Base-by-base conservation (phyloP, 2,113 vertebrate species). In the Siphamia tubifer region DNA sequence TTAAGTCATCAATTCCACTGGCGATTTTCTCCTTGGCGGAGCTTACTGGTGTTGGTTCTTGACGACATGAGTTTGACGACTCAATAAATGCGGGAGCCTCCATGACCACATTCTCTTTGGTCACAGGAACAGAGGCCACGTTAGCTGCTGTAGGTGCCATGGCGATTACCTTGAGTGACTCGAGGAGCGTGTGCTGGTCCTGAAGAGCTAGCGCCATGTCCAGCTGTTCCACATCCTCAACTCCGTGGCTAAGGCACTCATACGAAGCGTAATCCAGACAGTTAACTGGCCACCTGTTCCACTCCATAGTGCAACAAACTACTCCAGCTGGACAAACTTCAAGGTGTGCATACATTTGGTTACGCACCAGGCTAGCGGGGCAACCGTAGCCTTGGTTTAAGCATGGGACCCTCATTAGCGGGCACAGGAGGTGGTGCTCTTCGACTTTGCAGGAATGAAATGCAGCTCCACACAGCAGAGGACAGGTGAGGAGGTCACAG, bases 231-330 rank as follows among this genome's bases (percentile, higher is more conserved):
- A 94, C 95, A 88, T 96, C 94, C 82, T 96, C 95, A 53, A 96
- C 94, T 45, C 96, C 96, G 76, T 91, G 93, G 82, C 96, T 98
- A 57, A 98, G 84, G 81, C 93, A 95, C 88, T 98, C 96, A 0
- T 98, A 98, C 0, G 96, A 98, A 52, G 94, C 96, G 65, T 96
- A 94, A 82, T 98, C 96, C 62, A 96, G 92, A 0, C 96, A 95
- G 86, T 96, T 97, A 69, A 99, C 92, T 0, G 96, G 96, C 96
- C 97, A 98, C 68, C 96, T 93, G 66, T 99, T 99, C 98, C 98
- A 99, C 79, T 99, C 97, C 98, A 99, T 99, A 13, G 96, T 98
- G 89, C 98, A 99, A 85, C 95, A 97, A 3, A 99, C 96, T 31
- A 98, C 95, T 27, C 97, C 97, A 32, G 98, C 98, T 10, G 98